Evolutionary conservation across 2,888 invertebrate genomes (phyloP), one percentile per base, ranked within the genome.

Genomic region (Frankliniella fusca): DNA sequence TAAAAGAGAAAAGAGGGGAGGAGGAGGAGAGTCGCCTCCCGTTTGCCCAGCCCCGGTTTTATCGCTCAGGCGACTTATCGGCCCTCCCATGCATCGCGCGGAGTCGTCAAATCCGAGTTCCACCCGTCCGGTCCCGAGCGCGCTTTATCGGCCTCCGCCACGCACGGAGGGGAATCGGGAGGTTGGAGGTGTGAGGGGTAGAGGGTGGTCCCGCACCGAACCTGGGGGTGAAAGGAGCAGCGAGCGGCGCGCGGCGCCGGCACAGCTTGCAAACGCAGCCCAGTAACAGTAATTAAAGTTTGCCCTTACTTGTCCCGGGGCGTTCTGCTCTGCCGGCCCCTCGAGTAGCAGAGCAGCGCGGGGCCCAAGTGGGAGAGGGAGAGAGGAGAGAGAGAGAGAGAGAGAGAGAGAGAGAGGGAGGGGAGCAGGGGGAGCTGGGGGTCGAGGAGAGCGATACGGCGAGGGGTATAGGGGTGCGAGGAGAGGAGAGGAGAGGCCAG

Each of bases 221-320:
- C 38, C 38, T 38, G 38, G 38, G 38, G 38, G 38, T 38, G 61
- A 18, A 61, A n/a, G 61, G 20, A 18, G 54, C 54, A 54, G 61
- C 61, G 61, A n/a, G 61, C 61, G n/a, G 61, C 12, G 61, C 15
- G n/a, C 15, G 61, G 38, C 38, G 38, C 38, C 38, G 38, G 38
- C 38, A 5, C 38, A 38, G 38, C 38, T 38, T 38, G 38, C 38
- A 38, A 38, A 38, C 38, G 38, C 38, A 38, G 38, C 38, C 38
- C 38, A 38, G 38, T 38, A n/a, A 76, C 70, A 76, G 70, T 76
- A 76, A 76, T 76, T 76, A 76, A 76, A 76, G 70, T 76, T 76
- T 76, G 70, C 70, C 27, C 27, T 27, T 27, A 76, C 70, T 76
- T 76, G 70, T 76, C 70, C 70, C 70, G 23, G 70, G 70, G 70